phyloP scores from a whole-genome alignment of 2,113 vertebrate species.

The human region GRCh38 chr20:59433001-59433500 shows the following conservation, averaged over 20 bases:
- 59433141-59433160: accelerated
- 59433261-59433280: neutral
- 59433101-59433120: neutral
- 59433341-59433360: accelerated
- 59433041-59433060: neutral
- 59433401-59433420: neutral
- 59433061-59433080: too few relatives aligned
- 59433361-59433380: neutral
- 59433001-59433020: neutral
- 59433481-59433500: neutral
- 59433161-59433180: accelerated
- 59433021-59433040: too few relatives aligned
- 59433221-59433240: neutral
- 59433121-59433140: too few relatives aligned
- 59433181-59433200: neutral
- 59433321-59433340: neutral
- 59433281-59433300: neutral
- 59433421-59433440: neutral
- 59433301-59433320: neutral
- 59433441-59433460: neutral
- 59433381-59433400: too few relatives aligned
- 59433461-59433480: neutral
- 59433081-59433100: neutral
- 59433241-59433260: neutral
- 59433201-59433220: neutral